Percentiles rank a stretch among this genome's conserved stretches.
phyloP scores from a whole-genome alignment of 2,113 vertebrate species.

The Prunella fulvescens region DNA sequence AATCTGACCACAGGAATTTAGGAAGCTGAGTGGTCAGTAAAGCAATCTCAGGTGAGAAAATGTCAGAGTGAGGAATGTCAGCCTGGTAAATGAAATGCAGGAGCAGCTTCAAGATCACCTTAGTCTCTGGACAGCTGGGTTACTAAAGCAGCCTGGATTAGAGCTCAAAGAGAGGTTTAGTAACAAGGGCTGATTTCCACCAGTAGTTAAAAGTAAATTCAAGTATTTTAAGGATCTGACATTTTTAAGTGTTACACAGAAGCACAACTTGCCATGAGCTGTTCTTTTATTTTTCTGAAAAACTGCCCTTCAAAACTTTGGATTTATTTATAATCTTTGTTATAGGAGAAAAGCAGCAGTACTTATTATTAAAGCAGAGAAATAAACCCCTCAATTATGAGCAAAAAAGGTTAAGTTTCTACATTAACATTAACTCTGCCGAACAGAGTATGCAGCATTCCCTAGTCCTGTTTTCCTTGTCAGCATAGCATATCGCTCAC shows the following conservation, averaged over 20 bases:
- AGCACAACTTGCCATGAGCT: not conserved
- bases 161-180: not conserved
- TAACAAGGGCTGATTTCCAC: not conserved
- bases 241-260: not conserved
- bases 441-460: not conserved
- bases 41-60: not conserved
- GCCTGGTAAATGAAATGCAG: not conserved
- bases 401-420: not conserved
- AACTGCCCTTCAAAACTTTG: not conserved
- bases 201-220: not conserved
- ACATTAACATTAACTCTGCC: not conserved
- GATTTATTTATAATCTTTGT: not conserved
- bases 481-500: not conserved
- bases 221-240: not conserved
- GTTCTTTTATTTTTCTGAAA: not conserved
- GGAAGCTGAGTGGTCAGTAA: not conserved
- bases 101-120: not conserved
- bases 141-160: not conserved
- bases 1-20: not conserved
- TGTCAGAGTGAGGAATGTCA: accelerated
- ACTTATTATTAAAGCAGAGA: not conserved
- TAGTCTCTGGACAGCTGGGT: not conserved
- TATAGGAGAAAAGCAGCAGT: not conserved
- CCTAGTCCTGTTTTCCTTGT: not conserved
- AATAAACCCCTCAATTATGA: not conserved